phyloP scores from a whole-genome alignment of 2,888 invertebrate genomes.

The Aplocera efformata region DNA sequence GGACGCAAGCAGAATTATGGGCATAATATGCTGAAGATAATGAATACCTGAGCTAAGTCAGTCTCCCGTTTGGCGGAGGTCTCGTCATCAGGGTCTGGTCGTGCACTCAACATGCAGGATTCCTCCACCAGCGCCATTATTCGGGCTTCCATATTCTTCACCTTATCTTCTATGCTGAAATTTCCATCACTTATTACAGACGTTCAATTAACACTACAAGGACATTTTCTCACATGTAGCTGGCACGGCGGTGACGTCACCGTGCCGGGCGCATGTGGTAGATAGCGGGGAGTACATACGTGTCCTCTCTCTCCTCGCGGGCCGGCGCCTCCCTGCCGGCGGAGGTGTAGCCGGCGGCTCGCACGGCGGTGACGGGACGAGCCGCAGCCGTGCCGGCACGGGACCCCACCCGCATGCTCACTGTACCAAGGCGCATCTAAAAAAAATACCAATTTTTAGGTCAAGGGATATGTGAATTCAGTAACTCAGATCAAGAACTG shows the following conservation, averaged over 20 bases:
- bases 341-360: constrained; percentile 97
- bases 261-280: too few species aligned
- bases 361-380: constrained; percentile 97
- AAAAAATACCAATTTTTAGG: too few species aligned
- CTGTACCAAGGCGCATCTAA: constrained; percentile 64
- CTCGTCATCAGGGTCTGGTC: constrained; percentile 55
- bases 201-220: too few species aligned
- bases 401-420: constrained; percentile 55
- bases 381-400: constrained; percentile 67
- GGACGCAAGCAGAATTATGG: too few species aligned
- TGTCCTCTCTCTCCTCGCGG: constrained; percentile 88
- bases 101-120: constrained; percentile 83
- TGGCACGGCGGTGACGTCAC: too few species aligned
- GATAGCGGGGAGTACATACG: constrained; percentile 50
- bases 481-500: too few species aligned
- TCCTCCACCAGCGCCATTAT: constrained; percentile 95
- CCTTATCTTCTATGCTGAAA: constrained; percentile 93
- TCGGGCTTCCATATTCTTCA: constrained; percentile 92
- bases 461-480: too few species aligned
- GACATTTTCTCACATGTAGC: not conserved
- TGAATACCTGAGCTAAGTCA: constrained; percentile 59
- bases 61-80: constrained; percentile 48
- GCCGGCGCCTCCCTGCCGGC: constrained; percentile 90
- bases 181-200: too few species aligned
- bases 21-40: too few species aligned